These are phyloP conservation scores for Clarias batrachus DNA, from an alignment of 2,113 vertebrate genomes.

Conservation along the genomic window DNA sequence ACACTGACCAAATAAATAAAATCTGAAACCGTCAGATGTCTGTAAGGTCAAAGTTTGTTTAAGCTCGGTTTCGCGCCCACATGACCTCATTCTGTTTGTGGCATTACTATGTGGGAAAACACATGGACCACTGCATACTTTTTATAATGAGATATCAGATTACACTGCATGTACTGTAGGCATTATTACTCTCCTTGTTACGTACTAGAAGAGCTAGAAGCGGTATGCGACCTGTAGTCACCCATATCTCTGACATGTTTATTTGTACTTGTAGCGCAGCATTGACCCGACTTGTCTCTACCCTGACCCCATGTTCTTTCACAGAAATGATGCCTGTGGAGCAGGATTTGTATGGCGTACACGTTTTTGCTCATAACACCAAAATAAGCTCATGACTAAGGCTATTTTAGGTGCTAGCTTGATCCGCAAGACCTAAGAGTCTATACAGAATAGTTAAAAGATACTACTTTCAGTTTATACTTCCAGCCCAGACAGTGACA, in stretches of 20 bases:
- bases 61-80: background rate
- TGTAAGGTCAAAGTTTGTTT: constrained; percentile 6
- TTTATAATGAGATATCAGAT: background rate
- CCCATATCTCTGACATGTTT: constrained; percentile 20
- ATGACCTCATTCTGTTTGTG: background rate
- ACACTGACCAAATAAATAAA: constrained; percentile 6
- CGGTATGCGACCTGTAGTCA: constrained; percentile 12
- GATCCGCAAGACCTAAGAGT: background rate
- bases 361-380: background rate
- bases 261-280: constrained; percentile 25
- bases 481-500: constrained; percentile 15
- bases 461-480: constrained; percentile 25
- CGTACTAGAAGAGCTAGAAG: background rate
- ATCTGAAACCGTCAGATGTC: background rate
- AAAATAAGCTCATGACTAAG: constrained; percentile 28
- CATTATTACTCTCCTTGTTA: constrained; percentile 1
- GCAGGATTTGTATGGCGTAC: constrained; percentile 13
- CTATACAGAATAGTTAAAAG: background rate
- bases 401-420: constrained; percentile 10
- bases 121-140: background rate
- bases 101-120: background rate
- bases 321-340: constrained; percentile 19
- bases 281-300: constrained; percentile 16
- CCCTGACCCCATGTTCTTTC: constrained; percentile 32
- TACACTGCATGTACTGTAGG: background rate